Conservation (phyloP, 2,888 invertebrate genomes). For the Sarcophaga rosellei region DNA sequence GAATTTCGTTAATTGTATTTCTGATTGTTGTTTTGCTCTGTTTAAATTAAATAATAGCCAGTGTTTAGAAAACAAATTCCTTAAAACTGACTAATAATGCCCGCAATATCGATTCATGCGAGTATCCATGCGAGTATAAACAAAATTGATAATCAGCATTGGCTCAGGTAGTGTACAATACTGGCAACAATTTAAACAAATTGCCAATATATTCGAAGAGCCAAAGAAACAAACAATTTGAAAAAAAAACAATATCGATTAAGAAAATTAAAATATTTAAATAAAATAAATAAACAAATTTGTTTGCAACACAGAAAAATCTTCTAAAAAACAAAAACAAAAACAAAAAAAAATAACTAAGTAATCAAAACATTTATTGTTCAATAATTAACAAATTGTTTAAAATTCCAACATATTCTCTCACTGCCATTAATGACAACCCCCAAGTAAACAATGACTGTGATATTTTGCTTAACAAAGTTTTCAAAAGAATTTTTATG, state of each 20-base stretch:
- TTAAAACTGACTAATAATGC: conserved; percentile 37
- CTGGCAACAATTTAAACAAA: conserved; percentile 5
- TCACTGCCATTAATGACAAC: too few species aligned
- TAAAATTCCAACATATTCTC: too few species aligned
- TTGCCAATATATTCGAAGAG: not conserved
- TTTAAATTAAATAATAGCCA: conserved; percentile 19
- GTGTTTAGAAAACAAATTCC: conserved; percentile 48
- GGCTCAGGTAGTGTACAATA: not conserved
- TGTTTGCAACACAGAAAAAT: not conserved
- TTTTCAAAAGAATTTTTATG: not conserved
- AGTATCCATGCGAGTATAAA: conserved; percentile 10
- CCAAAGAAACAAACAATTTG: not conserved
- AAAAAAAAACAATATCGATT: not conserved
- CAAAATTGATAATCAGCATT: not conserved
- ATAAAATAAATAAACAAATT: not conserved
- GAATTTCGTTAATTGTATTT: not conserved
- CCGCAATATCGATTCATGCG: not conserved
- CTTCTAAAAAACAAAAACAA: not conserved
- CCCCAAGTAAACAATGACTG: not conserved
- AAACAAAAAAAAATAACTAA: too few species aligned
- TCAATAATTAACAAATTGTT: not conserved
- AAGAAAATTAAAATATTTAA: not conserved
- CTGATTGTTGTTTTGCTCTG: too few species aligned
- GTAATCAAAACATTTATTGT: not conserved
- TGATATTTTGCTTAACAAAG: not conserved